Conservation (phyloP, 2,797 vertebrate genomes). For the Halcyon chelicuti region DNA sequence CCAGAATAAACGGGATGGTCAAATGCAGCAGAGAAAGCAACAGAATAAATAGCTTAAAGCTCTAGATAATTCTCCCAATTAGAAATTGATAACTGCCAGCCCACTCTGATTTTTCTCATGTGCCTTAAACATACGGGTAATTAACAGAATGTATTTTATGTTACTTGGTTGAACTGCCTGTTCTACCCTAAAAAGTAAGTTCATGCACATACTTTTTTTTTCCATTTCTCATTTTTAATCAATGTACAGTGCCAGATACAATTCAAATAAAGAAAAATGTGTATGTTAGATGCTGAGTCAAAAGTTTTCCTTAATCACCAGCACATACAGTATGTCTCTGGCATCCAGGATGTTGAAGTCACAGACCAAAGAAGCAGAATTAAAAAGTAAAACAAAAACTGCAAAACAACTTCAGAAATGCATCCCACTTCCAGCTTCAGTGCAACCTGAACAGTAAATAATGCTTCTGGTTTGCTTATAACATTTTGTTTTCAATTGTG, state of each 20-base stretch:
- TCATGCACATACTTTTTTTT: background rate
- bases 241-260: background rate
- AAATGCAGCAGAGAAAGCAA: background rate
- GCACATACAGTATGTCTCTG: background rate
- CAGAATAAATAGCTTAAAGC: background rate
- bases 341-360: background rate
- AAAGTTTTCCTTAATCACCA: background rate
- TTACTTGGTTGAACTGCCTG: background rate
- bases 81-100: background rate
- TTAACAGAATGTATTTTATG: background rate
- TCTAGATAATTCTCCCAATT: background rate
- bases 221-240: background rate
- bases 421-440: background rate
- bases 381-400: background rate
- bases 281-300: background rate
- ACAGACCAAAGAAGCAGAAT: background rate
- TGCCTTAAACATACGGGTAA: background rate
- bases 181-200: background rate
- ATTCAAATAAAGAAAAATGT: background rate
- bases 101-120: background rate
- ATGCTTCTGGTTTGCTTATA: background rate
- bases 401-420: background rate
- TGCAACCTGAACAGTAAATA: background rate
- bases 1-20: background rate
- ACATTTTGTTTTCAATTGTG: background rate